These are phyloP conservation scores for Daktulosphaira vitifoliae DNA, from an alignment of 1,140 invertebrate species.

Conservation along the genomic window DNA sequence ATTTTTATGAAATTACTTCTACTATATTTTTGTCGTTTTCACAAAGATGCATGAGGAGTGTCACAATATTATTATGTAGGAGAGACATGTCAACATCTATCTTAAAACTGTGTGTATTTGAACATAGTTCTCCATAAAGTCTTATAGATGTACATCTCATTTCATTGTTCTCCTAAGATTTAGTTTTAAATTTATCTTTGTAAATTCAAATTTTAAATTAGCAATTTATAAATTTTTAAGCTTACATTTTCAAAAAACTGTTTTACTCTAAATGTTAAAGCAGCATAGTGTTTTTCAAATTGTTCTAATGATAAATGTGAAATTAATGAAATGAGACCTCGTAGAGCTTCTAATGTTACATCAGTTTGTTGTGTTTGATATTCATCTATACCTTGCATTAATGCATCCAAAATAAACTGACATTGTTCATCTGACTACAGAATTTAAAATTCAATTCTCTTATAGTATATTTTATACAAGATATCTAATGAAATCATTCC, in stretches of 20 bases:
- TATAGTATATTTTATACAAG: no score
- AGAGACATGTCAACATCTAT: constrained; percentile 6
- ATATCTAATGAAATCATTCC: no score
- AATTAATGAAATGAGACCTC: constrained; percentile 22
- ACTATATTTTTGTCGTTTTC: constrained; percentile 19
- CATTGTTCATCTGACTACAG: neutral
- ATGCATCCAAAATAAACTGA: constrained; percentile 17
- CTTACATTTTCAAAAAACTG: constrained; percentile 28
- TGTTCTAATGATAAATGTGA: constrained; percentile 13
- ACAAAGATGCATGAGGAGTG: constrained; percentile 17
- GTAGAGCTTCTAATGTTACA: constrained; percentile 22
- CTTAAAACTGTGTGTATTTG: neutral
- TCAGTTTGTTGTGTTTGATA: constrained; percentile 16
- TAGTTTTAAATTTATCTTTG: neutral
- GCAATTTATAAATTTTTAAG: neutral
- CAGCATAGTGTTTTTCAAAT: constrained; percentile 15
- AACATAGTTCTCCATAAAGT: constrained; percentile 23
- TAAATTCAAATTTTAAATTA: no score
- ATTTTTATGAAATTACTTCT: no score
- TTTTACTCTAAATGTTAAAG: constrained; percentile 12
- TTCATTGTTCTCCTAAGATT: constrained; percentile 14
- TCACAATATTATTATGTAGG: constrained; percentile 11
- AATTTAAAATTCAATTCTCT: neutral
- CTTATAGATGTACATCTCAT: constrained; percentile 10
- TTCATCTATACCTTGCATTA: constrained; percentile 23